A percentile compares a stretch with the other conserved stretches of the same genome.
These are phyloP conservation scores for Sula dactylatra DNA, from an alignment of 2,113 vertebrate species.

Conservation along the genomic window DNA sequence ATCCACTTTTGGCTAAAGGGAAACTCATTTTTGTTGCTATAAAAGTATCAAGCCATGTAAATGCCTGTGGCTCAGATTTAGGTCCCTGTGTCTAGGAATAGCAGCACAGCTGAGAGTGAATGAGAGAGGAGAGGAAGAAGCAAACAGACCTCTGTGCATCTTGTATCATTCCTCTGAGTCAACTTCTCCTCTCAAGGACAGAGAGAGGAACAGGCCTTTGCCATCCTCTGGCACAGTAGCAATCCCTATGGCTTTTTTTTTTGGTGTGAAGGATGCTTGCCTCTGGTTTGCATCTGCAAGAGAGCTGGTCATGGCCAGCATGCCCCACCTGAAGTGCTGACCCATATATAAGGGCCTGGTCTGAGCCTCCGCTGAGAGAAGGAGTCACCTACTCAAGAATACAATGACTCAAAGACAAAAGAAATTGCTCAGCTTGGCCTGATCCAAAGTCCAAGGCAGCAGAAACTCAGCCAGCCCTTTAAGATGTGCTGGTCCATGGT, in stretches of 20 bases:
- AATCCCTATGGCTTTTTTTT: neutral
- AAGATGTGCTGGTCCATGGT: neutral
- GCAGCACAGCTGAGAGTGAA: neutral
- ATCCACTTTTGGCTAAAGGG: slow-evolving; percentile 55
- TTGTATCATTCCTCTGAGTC: neutral
- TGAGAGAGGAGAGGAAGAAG: neutral
- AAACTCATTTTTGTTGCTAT: slow-evolving; percentile 42
- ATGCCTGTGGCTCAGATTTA: neutral
- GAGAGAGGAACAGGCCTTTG: neutral
- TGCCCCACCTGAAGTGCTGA: neutral
- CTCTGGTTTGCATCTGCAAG: neutral
- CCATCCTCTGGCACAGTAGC: neutral
- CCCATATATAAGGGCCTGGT: too few species aligned
- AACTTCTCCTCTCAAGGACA: neutral
- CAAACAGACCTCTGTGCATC: neutral
- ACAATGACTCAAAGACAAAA: neutral
- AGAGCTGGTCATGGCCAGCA: neutral
- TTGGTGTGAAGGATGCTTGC: neutral
- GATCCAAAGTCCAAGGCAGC: neutral
- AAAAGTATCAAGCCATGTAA: slow-evolving; percentile 38
- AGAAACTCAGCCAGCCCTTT: neutral
- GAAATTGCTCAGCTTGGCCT: neutral
- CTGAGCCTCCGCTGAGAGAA: neutral
- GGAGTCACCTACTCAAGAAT: neutral
- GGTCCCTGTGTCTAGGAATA: slow-evolving; percentile 17